Evolutionary conservation across 2,113 vertebrate species (phyloP), one percentile per base, ranked within the genome.

Genomic region (Elephantulus edwardii): DNA sequence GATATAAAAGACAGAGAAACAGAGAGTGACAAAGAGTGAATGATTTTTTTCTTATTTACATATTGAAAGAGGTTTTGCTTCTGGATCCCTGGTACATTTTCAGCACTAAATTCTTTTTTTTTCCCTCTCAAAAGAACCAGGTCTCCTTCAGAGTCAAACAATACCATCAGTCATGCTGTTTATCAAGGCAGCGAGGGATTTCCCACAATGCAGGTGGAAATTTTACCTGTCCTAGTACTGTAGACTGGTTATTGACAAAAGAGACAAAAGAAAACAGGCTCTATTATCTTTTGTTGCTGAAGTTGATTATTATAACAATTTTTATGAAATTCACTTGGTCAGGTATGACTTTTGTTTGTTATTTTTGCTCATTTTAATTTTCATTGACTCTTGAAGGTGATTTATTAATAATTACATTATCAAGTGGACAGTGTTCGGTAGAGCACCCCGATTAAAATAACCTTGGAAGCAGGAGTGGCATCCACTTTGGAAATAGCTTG

Each of bases 81-180:
- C 81, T 64, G 20, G 48, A 89, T 90, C 86, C 72, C 60, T 77
- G 60, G 35, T 48, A 42, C 44, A 76, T 87, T 90, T 90, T 70
- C 30, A 70, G 38, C 90, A 40, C 3, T 62, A 71, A 79, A 46
- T 79, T 92, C 44, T 54, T n/a, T 90, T 52, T 40, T 35, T 10
- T 28, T 28, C 26, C 9, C 33, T 33, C 82, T 79, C 38, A 26
- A 42, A 78, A 93, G 54, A 88, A 83, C 24, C 52, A 89, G n/a
- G 17, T 88, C 88, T 88, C 91, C 62, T 91, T 92, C 88, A 76
- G 88, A 81, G 71, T 70, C 33, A 92, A 76, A 93, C 58, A 93
- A 83, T 91, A 86, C 19, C 84, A 60, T 48, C 50, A 83, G 62
- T 46, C 60, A 83, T 33, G 4, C 48, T 2, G 11, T 62, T 50